Base-by-base conservation (phyloP, 1,140 invertebrate genomes). In the Trichonephila inaurata region DNA sequence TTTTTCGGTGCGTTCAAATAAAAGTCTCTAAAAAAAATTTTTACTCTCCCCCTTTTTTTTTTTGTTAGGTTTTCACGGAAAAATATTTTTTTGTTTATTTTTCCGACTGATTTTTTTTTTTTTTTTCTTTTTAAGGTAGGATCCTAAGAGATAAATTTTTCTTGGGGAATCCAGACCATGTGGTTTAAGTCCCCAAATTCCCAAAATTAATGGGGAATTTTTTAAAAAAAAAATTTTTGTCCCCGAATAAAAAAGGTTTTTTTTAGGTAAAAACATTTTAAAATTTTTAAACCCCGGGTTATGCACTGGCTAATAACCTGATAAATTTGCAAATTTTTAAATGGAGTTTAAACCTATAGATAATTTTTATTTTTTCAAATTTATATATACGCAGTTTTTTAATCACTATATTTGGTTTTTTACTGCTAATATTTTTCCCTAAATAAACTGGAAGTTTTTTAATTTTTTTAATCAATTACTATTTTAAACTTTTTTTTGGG, bases 181-280 rank as follows among this genome's bases (percentile, higher is more conserved):
- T 87, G 85, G 85, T 87, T 24, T 64, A 87, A 87, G 85, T 87
- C n/a, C 85, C 21, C 28, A 87, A 87, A 87, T 87, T 87, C 64
- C 60, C 60, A 62, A 87, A 64, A 61, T 87, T 33, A 61, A 87
- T n/a, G 28, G 28, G 12, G 24, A 0, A 64, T 87, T 87, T 87
- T 87, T n/a, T 44, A 21, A 6, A 3, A 1, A n/a, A 21, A 7
- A 3, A 24, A n/a, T 40, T 77, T 6, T 33, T 77, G 10, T 64
- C n/a, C n/a, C 7, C 18, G 72, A 33, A 77, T 77, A 77, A 40
- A 77, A 77, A 40, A 77, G 72, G 5, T 77, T 40, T 77, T n/a
- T n/a, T 19, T 16, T 24, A 14, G 16, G 24, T 19, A 77, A 33
- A 77, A 33, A 33, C 72, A 24, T n/a, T n/a, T 77, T 18, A 77